These are phyloP conservation scores for Pseudomyrmex gracilis DNA, from an alignment of 1,140 invertebrate genomes.

Conservation along the genomic window DNA sequence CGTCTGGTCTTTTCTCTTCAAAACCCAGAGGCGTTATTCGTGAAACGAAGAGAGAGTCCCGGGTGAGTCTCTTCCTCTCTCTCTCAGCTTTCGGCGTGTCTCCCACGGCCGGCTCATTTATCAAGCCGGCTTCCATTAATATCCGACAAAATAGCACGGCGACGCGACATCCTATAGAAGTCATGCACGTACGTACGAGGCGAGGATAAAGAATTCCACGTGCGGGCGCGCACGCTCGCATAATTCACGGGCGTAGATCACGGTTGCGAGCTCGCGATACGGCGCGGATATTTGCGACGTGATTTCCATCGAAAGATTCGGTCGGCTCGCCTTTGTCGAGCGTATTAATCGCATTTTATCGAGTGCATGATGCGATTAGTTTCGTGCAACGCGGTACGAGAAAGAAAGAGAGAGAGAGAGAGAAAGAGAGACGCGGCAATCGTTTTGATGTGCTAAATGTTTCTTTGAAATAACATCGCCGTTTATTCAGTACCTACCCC, in stretches of 20 bases:
- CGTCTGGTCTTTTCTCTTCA: constrained; percentile 68
- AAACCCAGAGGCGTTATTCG: constrained; percentile 62
- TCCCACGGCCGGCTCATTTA: constrained; percentile 76
- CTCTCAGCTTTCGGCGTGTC: constrained; percentile 63
- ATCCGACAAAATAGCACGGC: constrained; percentile 77
- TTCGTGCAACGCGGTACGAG: background rate
- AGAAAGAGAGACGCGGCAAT: background rate
- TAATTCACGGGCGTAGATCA: background rate
- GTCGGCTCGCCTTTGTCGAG: background rate
- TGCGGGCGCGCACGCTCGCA: constrained; percentile 10
- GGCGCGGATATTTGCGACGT: constrained; percentile 12
- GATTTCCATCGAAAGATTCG: constrained; percentile 47
- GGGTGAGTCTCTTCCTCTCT: constrained; percentile 44
- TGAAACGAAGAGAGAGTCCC: constrained; percentile 48
- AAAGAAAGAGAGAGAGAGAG: no score
- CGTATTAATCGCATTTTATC: constrained; percentile 35
- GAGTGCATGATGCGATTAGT: constrained; percentile 31
- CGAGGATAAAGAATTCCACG: constrained; percentile 51
- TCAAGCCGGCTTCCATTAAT: constrained; percentile 78
- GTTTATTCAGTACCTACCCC: constrained; percentile 7
- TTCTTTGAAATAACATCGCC: background rate
- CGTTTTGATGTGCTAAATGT: background rate
- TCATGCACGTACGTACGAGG: constrained; percentile 61
- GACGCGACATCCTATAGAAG: constrained; percentile 75
- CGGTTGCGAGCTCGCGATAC: constrained; percentile 23